Percentiles rank a stretch among this genome's conserved stretches.
These are phyloP conservation scores for Hemibagrus guttatus DNA, from an alignment of 2,797 vertebrate species.

Conservation along the genomic window DNA sequence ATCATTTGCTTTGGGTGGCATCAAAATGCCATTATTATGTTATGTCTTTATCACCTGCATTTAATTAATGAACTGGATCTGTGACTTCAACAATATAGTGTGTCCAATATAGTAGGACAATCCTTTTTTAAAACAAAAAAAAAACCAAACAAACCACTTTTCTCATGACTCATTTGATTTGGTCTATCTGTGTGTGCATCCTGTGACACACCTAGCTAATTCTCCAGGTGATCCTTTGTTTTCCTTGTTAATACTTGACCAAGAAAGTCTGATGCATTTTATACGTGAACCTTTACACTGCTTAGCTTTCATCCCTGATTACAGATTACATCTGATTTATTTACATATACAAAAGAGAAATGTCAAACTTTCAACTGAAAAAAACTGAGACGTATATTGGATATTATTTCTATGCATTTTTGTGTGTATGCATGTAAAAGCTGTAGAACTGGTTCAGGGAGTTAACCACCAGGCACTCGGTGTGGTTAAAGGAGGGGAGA, in stretches of 20 bases:
- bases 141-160: too few relatives aligned
- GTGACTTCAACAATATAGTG: neutral
- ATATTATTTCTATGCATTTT: too few relatives aligned
- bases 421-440: too few relatives aligned
- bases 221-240: conserved; percentile 18
- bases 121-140: too few relatives aligned
- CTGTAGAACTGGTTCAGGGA: neutral
- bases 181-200: too few relatives aligned
- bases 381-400: too few relatives aligned
- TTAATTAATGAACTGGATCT: neutral
- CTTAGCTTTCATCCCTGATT: too few relatives aligned
- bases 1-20: neutral
- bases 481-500: neutral
- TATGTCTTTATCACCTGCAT: neutral
- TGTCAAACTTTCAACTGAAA: too few relatives aligned
- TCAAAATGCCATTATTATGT: neutral
- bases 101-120: neutral
- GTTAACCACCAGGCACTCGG: neutral
- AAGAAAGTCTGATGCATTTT: neutral
- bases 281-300: neutral
- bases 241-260: too few relatives aligned
- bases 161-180: neutral
- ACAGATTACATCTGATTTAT: neutral
- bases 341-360: neutral
- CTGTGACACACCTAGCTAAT: neutral